Evolutionary conservation across 2,888 invertebrate species (phyloP).

Genomic region (Cantharis flavilabris): DNA sequence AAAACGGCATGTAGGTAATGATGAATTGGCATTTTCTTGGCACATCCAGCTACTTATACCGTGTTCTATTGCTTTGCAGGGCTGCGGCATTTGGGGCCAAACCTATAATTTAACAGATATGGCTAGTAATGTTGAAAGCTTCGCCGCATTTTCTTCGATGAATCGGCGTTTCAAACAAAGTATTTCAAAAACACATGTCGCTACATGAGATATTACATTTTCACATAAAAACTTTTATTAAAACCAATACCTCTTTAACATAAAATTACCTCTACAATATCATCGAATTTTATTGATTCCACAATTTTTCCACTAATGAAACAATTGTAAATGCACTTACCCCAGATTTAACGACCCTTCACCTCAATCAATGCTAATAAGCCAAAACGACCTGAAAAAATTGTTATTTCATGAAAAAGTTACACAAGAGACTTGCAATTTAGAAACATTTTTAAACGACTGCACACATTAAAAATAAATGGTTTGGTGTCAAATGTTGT

Average conservation of each 20-base stretch:
- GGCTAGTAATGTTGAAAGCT: constrained; percentile 32
- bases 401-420: not conserved
- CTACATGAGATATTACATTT: constrained; percentile 20
- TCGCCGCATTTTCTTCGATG: constrained; percentile 35
- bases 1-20: not conserved
- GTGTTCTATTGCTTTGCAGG: constrained; percentile 21
- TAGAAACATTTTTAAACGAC: constrained; percentile 5
- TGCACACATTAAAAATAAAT: constrained; percentile 31
- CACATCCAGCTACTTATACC: constrained; percentile 24
- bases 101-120: constrained; percentile 33
- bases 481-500: constrained; percentile 36
- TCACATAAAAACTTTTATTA: constrained; percentile 24
- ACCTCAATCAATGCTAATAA: not conserved
- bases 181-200: constrained; percentile 29
- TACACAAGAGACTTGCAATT: not conserved
- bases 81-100: constrained; percentile 27
- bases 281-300: not conserved
- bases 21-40: constrained; percentile 32
- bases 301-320: no score
- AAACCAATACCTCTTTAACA: constrained; percentile 20
- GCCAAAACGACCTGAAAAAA: not conserved
- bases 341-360: not conserved
- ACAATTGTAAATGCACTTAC: no score
- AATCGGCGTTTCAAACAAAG: constrained; percentile 30
- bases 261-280: not conserved